Base-by-base conservation (phyloP, 2,797 vertebrate species). In the Sardinella longiceps region DNA sequence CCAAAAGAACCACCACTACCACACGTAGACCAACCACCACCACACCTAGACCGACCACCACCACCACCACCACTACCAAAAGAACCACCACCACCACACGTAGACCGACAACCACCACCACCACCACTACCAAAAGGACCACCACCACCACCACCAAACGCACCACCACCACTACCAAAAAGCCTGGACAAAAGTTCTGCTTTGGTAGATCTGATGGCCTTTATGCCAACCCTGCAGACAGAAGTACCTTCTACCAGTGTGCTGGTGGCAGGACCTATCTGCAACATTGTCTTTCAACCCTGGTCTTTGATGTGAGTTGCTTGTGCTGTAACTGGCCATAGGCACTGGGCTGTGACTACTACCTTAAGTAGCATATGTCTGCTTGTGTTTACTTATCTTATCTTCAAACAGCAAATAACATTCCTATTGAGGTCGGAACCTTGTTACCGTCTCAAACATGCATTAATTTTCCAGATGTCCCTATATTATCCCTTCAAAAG, bases 321-420 rank as follows among this genome's bases (percentile, higher is more conserved):
- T 85, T 88, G 37, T 95, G 94, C 86, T 95, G 94, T 74, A 83
- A 81, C 66, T 86, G 90, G 89, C 89, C 66, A 82, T 81, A 5
- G 25, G 37, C 33, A 77, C 28, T 37, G 14, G 3, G 5, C 63
- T 5, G 9, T 14, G 10, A n/a, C n/a, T n/a, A 33, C 20, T n/a
- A 25, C 20, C 5, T 18, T n/a, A n/a, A n/a, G n/a, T 18, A n/a
- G 53, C 6, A 20, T 6, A 5, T 5, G 25, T 25, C 5, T 60
- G n/a, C 56, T 10, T 60, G 25, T 23, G 53, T 56, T 56, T 3
- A 60, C n/a, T 25, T 18, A 3, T 53, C 14, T 53, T n/a, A 9
- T 60, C n/a, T 60, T 10, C 7, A 25, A 60, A 60, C 11, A 53
- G 18, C 15, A 53, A 14, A 2, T 53, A 20, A n/a, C 5, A 48